Evolutionary conservation across 2,113 vertebrate species (phyloP), one percentile per base, ranked within the genome.

Genomic region (Trogon surrucura): DNA sequence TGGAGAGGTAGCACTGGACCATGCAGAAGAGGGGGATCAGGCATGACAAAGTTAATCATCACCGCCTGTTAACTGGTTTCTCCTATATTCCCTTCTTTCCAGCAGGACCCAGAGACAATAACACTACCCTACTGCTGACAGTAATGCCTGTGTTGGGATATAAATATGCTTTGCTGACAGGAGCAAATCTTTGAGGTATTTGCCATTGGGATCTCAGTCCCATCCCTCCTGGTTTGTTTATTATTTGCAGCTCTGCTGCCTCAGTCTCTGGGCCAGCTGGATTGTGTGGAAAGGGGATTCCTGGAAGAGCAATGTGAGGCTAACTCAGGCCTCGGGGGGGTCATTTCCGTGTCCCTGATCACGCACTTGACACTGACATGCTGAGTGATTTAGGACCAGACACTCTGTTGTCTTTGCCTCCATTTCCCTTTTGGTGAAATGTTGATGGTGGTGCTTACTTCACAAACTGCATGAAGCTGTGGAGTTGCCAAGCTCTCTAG

Each of bases 331-430:
- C 69, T 44, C 64, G 45, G 48, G 85, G 58, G 64, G 60, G 32
- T 44, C 0, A 2, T 74, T 93, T 53, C 64, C n/a, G 60, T 3
- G 38, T 64, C 75, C 69, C 51, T 5, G 2, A 3, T 83, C 1
- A 3, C 83, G 79, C 82, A 82, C 72, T 91, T 88, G 88, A 89
- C 74, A 58, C 74, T 48, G 54, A 57, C 70, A 57, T 0, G 7
- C 51, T 80, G 89, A 75, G 71, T 94, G 94, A 96, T 91, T 93
- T 88, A 90, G 75, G 44, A 96, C 10, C 67, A 88, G 75, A 16
- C 88, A 71, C 88, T 96, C 38, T 80, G 78, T 54, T 44, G 64
- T 38, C 72, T 90, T 83, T 93, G 88, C 67, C 51, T 67, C 75
- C 23, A 27, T 79, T 74, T 95, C 91, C 53, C 75, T 90, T 58